These are phyloP conservation scores for Elysia chlorotica DNA, from an alignment of 1,140 invertebrate genomes.

Conservation along the genomic window DNA sequence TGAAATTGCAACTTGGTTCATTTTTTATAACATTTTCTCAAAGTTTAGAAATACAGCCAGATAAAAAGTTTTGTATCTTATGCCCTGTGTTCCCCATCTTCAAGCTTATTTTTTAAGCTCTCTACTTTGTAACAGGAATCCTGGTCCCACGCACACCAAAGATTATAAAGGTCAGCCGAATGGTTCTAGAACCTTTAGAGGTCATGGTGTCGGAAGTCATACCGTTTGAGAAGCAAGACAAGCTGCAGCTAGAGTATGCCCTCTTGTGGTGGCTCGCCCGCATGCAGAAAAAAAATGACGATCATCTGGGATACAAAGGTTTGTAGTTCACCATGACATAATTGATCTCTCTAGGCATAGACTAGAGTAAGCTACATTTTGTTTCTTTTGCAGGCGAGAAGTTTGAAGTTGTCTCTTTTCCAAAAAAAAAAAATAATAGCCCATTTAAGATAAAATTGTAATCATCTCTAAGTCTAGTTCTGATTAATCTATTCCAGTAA, in stretches of 20 bases:
- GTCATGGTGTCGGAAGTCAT: constrained; percentile 22
- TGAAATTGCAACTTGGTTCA: too few relatives aligned
- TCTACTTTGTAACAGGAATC: too few relatives aligned
- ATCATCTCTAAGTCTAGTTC: background rate
- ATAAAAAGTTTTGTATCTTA: too few relatives aligned
- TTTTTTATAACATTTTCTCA: too few relatives aligned
- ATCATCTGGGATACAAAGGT: constrained; percentile 36
- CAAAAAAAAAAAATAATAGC: background rate
- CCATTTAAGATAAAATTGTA: background rate
- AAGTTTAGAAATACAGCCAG: too few relatives aligned
- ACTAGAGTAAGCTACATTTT: too few relatives aligned
- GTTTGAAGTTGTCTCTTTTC: background rate
- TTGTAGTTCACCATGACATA: background rate
- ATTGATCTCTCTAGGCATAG: background rate
- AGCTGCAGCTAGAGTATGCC: constrained; percentile 47
- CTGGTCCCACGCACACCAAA: constrained; percentile 31
- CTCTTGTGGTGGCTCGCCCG: constrained; percentile 40
- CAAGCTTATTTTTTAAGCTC: too few relatives aligned
- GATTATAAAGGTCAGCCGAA: constrained; percentile 30
- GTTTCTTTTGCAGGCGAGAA: too few relatives aligned
- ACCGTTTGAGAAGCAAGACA: constrained; percentile 30
- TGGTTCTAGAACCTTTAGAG: constrained; percentile 20
- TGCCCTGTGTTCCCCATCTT: too few relatives aligned
- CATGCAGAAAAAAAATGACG: constrained; percentile 24
- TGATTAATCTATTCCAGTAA: background rate